Evolutionary conservation across 2,888 invertebrate species (phyloP), one percentile per base, ranked within the genome.

Genomic region (Meta bourneti): DNA sequence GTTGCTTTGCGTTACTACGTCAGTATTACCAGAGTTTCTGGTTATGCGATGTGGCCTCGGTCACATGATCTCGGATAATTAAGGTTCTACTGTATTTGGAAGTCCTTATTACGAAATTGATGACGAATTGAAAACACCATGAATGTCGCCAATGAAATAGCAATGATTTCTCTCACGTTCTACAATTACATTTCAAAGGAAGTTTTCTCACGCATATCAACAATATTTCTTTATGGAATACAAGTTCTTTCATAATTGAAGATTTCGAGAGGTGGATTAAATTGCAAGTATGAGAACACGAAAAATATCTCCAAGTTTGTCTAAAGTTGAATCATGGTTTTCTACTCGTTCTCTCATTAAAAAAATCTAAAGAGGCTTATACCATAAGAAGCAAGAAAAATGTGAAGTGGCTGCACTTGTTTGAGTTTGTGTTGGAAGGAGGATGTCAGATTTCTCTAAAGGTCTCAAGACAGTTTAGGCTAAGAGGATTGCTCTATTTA

Each of bases 401-500:
- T 61, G 61, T 61, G 61, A 61, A 61, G 61, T 61, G 61, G 61
- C 61, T 16, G 61, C 61, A 61, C 61, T 61, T 61, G 61, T 61
- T 11, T 5, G 61, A 61, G 34, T 34, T 34, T 34, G 34, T 61
- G 6, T 61, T 9, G 61, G 16, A 61, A 61, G 61, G 61, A 61
- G 61, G 61, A 61, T 61, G 61, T 61, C 16, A 16, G 61, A 9
- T 6, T 16, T 61, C 11, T 16, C 16, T 16, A 61, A 61, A 61
- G 61, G 34, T 34, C 34, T 34, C 34, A 34, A 61, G 11, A 6
- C 61, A 61, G 61, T 61, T 61, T 61, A 5, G 61, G 61, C 11
- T 61, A 16, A 61, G n/a, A 79, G 79, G 34, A 34, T 34, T 54
- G 52, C 79, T 69, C 54, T 79, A 79, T 79, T 79, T 79, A 79